phyloP scores from a whole-genome alignment of 2,797 vertebrate genomes.

The Sebastes itinus region DNA sequence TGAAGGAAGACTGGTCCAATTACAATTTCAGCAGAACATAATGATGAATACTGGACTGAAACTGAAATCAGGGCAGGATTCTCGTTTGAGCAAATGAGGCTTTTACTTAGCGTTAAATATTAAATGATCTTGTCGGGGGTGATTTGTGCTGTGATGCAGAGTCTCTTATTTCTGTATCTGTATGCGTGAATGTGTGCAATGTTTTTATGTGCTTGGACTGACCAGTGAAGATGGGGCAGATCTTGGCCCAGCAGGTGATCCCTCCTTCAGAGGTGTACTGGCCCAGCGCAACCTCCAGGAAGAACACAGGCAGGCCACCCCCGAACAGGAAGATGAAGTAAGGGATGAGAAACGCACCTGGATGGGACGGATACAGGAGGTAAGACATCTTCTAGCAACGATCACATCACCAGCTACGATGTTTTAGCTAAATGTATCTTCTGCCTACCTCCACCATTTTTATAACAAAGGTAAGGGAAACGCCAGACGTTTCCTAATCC shows the following conservation, averaged over 20 bases:
- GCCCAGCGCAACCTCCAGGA: constrained; percentile 97
- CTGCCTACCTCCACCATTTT: constrained; percentile 95
- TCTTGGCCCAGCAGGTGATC: constrained; percentile 98
- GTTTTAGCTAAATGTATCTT: background rate
- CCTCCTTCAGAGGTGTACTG: constrained; percentile 99
- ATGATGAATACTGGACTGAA: constrained; percentile 22
- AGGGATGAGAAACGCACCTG: constrained; percentile 99
- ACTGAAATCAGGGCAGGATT: constrained; percentile 29
- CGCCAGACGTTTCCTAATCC: constrained; percentile 99
- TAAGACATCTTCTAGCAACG: background rate
- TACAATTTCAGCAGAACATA: constrained; percentile 38
- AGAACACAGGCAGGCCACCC: constrained; percentile 97
- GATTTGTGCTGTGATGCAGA: background rate
- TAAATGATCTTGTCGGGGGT: background rate
- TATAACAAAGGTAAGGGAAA: constrained; percentile 99
- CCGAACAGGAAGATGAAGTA: constrained; percentile 99
- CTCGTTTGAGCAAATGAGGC: constrained; percentile 21
- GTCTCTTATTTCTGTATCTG: background rate
- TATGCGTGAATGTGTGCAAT: background rate
- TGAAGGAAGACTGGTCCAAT: constrained; percentile 29
- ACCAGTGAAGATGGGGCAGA: constrained; percentile 99
- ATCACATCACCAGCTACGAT: background rate
- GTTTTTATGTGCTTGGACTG: constrained; percentile 66
- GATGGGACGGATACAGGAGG: background rate
- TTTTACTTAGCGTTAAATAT: constrained; percentile 34